phyloP scores from a whole-genome alignment of 2,113 vertebrate species.

The Cryptoleucopteryx plumbea region DNA sequence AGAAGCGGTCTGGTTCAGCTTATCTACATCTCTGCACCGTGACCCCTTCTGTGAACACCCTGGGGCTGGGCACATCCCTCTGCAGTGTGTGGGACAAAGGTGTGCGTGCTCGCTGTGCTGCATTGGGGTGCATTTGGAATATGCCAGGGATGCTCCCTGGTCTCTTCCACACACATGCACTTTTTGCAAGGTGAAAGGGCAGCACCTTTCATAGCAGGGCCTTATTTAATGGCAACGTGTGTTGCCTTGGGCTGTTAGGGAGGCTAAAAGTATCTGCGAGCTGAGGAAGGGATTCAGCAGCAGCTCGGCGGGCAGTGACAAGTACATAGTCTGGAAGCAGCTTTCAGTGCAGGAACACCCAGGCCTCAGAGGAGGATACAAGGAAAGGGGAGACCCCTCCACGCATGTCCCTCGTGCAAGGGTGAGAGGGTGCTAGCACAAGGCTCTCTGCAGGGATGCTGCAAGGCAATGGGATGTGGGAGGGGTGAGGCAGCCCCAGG shows the following conservation, averaged over 20 bases:
- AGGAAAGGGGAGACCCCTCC: neutral
- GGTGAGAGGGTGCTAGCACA: neutral
- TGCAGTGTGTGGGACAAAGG: accelerated
- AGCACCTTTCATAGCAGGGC: neutral
- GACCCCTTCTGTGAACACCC: too few relatives aligned
- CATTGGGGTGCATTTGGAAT: accelerated
- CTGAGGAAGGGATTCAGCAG: neutral
- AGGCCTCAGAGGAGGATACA: too few relatives aligned
- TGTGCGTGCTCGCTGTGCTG: accelerated
- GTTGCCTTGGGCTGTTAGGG: neutral
- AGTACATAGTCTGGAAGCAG: neutral
- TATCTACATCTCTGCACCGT: neutral
- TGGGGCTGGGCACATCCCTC: accelerated
- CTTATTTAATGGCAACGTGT: neutral
- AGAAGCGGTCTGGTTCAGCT: neutral
- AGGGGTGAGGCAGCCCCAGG: neutral
- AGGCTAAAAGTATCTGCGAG: neutral
- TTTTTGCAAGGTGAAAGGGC: neutral
- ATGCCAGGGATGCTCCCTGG: accelerated
- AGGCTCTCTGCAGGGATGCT: neutral
- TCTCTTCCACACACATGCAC: neutral
- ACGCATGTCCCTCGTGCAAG: neutral
- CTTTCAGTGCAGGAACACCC: neutral
- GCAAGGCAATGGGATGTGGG: neutral
- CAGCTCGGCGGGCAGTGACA: neutral